Evolutionary conservation across 2,888 invertebrate genomes (phyloP), one percentile per base, ranked within the genome.

Genomic region (Metellina segmentata): DNA sequence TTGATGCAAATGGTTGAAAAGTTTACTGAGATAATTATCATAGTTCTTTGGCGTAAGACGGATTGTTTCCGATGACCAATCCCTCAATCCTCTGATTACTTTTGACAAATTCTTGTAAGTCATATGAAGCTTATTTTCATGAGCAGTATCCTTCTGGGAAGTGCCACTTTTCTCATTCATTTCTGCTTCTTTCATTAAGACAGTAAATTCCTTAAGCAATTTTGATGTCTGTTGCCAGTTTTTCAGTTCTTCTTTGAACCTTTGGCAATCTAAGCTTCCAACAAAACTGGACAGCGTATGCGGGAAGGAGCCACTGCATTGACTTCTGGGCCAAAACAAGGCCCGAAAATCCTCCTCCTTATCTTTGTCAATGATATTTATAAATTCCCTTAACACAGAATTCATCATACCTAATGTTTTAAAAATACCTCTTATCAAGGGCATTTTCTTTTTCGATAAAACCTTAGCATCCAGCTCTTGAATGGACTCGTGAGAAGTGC

Each of bases 1-100:
- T 92, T 93, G 92, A 48, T 92, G 88, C 34, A 93, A 91, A 82
- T 93, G 93, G 81, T 89, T 85, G 19, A 92, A 93, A 19, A 93
- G 81, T 20, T 92, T 92, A 72, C 90, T 93, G 11, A 93, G 78
- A 89, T 93, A 93, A 81, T 93, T 90, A 70, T 86, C 74, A 78
- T 91, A 91, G 1, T 49, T 52, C n/a, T 19, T 34, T 49, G 48
- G 82, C 20, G 85, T 77, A 34, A 82, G 83, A 16, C 81, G 71
- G 61, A 93, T 86, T 71, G 61, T 83, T 78, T 85, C 88, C 13
- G 82, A 83, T 19, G 91, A 93, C 89, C 91, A 91, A 51, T 85
- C 81, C 34, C 78, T 89, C 11, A 85, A 48, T 19, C 61, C 83
- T 77, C 85, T 71, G 49, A 89, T 77, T 77, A 79, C 51, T 49